phyloP scores from a whole-genome alignment of 30 jellyfish, hydroid and myxozoan genomes.

The Clytia hemisphaerica region DNA sequence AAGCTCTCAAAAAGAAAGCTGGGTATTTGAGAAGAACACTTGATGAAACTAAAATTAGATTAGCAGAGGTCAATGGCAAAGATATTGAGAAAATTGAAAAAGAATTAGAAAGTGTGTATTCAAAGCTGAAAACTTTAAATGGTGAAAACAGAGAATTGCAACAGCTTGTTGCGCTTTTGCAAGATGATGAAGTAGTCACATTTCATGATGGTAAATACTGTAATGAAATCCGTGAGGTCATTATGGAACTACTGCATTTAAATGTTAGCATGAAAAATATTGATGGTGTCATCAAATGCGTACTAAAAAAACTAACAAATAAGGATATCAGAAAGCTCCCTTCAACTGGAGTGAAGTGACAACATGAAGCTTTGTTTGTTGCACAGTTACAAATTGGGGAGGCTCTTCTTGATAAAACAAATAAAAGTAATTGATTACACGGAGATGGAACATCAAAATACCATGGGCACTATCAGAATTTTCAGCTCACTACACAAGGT shows the following conservation, averaged over 20 bases:
- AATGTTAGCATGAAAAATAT: conserved; percentile 19
- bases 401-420: not conserved
- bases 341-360: conserved; percentile 10
- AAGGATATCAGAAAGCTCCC: conserved; percentile 19
- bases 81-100: no score
- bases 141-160: no score
- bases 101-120: no score
- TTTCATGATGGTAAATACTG: conserved; percentile 18
- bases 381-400: conserved; percentile 16
- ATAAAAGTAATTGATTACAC: conserved; percentile 3
- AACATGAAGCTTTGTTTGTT: not conserved
- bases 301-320: not conserved
- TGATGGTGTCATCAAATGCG: conserved; percentile 15
- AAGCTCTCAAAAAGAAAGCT: no score
- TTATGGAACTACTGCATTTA: conserved; percentile 27
- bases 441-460: conserved; percentile 31
- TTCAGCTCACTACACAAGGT: conserved; percentile 12
- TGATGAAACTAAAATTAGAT: no score
- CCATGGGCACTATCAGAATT: conserved; percentile 24
- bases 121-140: no score
- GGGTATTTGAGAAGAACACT: no score
- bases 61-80: no score
- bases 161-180: no score
- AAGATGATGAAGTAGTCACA: not conserved
- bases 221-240: not conserved